A percentile compares a stretch with the other conserved stretches of the same genome.
Conservation (phyloP, 1,140 invertebrate species). For the Drosophila pruinosa region DNA sequence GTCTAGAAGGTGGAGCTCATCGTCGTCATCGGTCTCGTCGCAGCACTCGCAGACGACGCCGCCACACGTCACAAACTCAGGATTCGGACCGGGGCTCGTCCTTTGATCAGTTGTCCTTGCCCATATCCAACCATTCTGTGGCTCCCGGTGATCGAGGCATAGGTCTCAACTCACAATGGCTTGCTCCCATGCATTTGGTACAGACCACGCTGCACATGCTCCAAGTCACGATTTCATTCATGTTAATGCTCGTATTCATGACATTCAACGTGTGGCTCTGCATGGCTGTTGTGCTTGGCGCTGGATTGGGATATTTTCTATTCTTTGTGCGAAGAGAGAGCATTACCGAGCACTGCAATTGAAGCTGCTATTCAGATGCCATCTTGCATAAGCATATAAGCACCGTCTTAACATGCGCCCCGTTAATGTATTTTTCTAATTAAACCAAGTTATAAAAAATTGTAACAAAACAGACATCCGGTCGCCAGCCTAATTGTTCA, state of each 20-base stretch:
- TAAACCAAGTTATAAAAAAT: constrained; percentile 67
- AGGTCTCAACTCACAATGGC: background rate
- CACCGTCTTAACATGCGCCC: background rate
- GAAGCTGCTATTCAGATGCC: background rate
- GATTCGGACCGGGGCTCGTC: background rate
- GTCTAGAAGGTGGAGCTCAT: constrained; percentile 17
- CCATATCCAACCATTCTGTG: background rate
- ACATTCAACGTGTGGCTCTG: constrained; percentile 91
- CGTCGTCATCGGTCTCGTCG: background rate
- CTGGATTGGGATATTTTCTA: constrained; percentile 94
- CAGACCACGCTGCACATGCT: constrained; percentile 95
- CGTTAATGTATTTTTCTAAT: constrained; percentile 79
- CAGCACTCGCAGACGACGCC: background rate
- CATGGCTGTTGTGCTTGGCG: constrained; percentile 92
- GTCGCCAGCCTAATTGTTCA: constrained; percentile 64
- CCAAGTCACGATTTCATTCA: constrained; percentile 94
- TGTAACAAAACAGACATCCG: constrained; percentile 39
- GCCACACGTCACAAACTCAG: background rate
- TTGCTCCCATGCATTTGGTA: constrained; percentile 85
- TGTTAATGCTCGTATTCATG: constrained; percentile 99
- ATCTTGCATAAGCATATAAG: background rate
- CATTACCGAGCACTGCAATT: constrained; percentile 61
- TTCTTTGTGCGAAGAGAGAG: constrained; percentile 85
- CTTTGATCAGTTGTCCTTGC: background rate
- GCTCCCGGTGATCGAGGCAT: background rate